Percentiles rank a stretch among this genome's conserved stretches.
These are phyloP conservation scores for Oxygymnocypris stewartii DNA, from an alignment of 2,113 vertebrate genomes.

Conservation along the genomic window DNA sequence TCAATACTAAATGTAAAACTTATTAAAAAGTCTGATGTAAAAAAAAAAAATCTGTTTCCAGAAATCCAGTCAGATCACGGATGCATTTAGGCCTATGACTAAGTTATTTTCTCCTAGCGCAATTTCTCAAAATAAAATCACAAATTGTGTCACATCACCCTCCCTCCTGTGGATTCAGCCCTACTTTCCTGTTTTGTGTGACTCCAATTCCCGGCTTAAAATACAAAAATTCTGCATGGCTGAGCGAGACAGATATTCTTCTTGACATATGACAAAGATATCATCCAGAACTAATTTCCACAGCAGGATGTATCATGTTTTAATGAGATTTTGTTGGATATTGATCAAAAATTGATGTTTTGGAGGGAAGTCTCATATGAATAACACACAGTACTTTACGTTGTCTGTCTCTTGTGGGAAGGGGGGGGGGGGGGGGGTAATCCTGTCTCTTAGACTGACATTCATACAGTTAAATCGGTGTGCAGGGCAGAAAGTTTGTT, in stretches of 20 bases:
- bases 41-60: too few relatives aligned
- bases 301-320: constrained; percentile 68
- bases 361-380: constrained; percentile 57
- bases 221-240: constrained; percentile 73
- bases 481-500: constrained; percentile 56
- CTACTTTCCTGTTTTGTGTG: constrained; percentile 11
- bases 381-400: constrained; percentile 60
- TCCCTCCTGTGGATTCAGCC: constrained; percentile 34
- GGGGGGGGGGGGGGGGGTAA: not conserved
- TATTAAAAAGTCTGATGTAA: not conserved
- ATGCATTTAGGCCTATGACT: not conserved
- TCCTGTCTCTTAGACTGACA: constrained; percentile 37
- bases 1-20: not conserved
- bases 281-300: constrained; percentile 73
- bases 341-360: constrained; percentile 74
- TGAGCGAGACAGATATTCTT: constrained; percentile 67
- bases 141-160: constrained; percentile 40
- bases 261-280: constrained; percentile 71
- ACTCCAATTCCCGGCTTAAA: constrained; percentile 71
- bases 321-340: constrained; percentile 79
- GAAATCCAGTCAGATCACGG: not conserved
- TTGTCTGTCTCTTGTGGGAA: constrained; percentile 52
- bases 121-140: not conserved
- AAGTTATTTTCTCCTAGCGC: not conserved
- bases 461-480: constrained; percentile 60